Conservation (phyloP, 2,113 vertebrate genomes). For the Tetrax tetrax region DNA sequence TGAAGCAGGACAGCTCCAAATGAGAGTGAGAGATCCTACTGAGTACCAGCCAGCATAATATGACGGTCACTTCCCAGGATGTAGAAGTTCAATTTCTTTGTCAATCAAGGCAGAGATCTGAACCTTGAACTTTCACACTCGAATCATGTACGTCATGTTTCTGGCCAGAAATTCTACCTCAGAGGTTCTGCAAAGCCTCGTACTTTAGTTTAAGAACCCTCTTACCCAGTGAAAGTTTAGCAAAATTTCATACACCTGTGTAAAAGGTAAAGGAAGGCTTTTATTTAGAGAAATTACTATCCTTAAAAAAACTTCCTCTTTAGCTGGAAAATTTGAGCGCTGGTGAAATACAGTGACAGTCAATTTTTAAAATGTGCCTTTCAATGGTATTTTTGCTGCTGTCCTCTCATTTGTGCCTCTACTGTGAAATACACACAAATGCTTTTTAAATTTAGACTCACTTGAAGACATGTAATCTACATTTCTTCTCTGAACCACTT, state of each 20-base stretch:
- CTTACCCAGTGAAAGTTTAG: neutral
- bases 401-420: slow-evolving; percentile 35
- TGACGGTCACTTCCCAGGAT: neutral
- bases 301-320: neutral
- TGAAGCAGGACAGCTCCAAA: neutral
- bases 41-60: neutral
- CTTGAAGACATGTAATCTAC: neutral
- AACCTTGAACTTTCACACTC: neutral
- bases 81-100: neutral
- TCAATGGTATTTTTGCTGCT: neutral
- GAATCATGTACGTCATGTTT: rapidly evolving
- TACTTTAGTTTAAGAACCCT: neutral
- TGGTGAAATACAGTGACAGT: neutral
- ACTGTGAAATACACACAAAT: neutral
- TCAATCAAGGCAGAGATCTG: neutral
- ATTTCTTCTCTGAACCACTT: neutral
- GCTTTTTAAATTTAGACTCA: neutral
- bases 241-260: neutral
- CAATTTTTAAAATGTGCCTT: neutral
- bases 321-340: neutral
- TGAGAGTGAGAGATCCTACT: neutral
- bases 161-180: neutral
- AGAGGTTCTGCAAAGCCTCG: neutral
- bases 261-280: neutral
- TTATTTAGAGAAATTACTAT: neutral